Base-by-base conservation (phyloP, 2,888 invertebrate genomes). In the Dexiosoma caninum region DNA sequence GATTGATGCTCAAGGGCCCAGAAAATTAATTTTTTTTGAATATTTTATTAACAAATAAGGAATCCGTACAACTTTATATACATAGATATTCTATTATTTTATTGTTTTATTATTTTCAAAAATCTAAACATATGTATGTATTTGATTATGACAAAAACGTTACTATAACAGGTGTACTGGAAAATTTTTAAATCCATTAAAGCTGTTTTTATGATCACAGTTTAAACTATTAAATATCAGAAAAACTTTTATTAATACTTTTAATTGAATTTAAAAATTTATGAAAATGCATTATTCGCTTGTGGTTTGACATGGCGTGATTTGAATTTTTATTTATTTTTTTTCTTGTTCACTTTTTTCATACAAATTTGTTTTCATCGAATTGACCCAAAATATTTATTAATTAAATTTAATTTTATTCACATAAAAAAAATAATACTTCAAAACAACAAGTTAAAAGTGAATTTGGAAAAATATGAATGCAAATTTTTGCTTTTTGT, bases 391-490 rank as follows among this genome's bases (percentile, higher is more conserved):
- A 51, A 62, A 51, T 49, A 71, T 21, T 30, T 42, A 46, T 71
- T 27, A 42, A 53, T 62, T 71, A 51, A 71, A 60, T 71, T 32
- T 8, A 23, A 35, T 62, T 72, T 16, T n/a, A 19, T 49, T 37
- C 10, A 19, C 6, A 21, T 16, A 49, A 57, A 8, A 7, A 16
- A 16, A n/a, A 42, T 12, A 16, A 27, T 0, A 14, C 16, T 2
- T 9, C 9, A 35, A 44, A 69, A 44, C 10, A 42, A 16, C 8
- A 42, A 16, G n/a, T 8, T 53, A 14, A 23, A 69, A 32, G n/a
- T 44, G 10, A 51, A 16, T 6, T 7, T 5, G 12, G n/a, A 23
- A 49, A 49, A 19, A 1, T 19, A 9, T 16, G 8, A 42, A 44
- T 44, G 9, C 6, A 19, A 9, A 19, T 19, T 5, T 16, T 44